A percentile compares a stretch with the other conserved stretches of the same genome.
These are phyloP conservation scores for Drosophila mojavensis DNA, from an alignment of 1,140 invertebrate species.

Conservation along the genomic window DNA sequence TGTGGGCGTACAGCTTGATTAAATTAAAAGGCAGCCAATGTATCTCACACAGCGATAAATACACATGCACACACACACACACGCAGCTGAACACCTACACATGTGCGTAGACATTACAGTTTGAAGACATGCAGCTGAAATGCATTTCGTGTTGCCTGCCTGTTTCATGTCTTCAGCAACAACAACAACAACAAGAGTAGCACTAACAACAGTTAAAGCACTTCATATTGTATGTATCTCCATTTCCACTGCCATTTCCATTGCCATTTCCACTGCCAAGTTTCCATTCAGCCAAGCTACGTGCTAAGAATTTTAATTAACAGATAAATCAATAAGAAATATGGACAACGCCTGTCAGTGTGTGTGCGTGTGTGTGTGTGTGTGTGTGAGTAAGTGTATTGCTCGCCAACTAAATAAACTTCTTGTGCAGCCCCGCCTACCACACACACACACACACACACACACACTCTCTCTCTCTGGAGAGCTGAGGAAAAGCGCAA, in stretches of 20 bases:
- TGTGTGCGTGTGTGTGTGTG: conserved; percentile 29
- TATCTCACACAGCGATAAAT: conserved; percentile 45
- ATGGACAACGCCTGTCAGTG: conserved; percentile 78
- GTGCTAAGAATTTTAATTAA: conserved; percentile 83
- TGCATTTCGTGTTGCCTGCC: conserved; percentile 74
- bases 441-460: not conserved
- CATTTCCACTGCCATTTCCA: conserved; percentile 27
- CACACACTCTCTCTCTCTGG: not conserved
- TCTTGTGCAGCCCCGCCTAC: conserved; percentile 24
- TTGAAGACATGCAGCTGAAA: conserved; percentile 78
- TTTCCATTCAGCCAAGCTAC: conserved; percentile 59
- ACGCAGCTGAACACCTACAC: conserved; percentile 13
- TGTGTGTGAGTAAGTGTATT: conserved; percentile 41
- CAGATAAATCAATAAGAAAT: conserved; percentile 83
- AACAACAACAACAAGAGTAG: conserved; percentile 9
- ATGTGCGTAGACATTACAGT: conserved; percentile 61
- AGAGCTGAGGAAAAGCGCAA: conserved; percentile 61
- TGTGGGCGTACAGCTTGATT: conserved; percentile 55
- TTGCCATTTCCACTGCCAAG: conserved; percentile 17
- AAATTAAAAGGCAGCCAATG: conserved; percentile 73
- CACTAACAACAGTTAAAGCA: conserved; percentile 2
- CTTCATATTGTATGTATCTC: conserved; percentile 52
- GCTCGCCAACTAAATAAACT: conserved; percentile 77
- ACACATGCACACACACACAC: conserved; percentile 21
- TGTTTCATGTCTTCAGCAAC: conserved; percentile 37